These are phyloP conservation scores for Mamestra brassicae DNA, from an alignment of 2,888 invertebrate species.

Conservation along the genomic window DNA sequence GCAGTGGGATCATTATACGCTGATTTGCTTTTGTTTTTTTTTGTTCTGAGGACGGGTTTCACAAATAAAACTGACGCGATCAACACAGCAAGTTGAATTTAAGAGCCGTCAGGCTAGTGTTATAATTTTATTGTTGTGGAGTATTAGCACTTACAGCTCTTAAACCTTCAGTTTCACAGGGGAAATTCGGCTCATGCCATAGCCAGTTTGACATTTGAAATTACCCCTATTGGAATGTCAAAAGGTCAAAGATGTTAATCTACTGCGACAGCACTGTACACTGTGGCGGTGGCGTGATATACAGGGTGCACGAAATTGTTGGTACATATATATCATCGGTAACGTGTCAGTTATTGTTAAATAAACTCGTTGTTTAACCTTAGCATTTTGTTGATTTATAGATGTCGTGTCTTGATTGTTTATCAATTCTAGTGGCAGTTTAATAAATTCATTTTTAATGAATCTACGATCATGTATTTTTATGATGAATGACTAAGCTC, in stretches of 20 bases:
- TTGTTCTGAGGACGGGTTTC: too few species aligned
- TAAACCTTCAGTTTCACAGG: too few species aligned
- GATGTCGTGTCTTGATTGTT: conserved; percentile 41
- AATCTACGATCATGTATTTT: neutral
- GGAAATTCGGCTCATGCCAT: too few species aligned
- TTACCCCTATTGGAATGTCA: neutral
- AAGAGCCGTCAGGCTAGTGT: too few species aligned
- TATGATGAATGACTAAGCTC: neutral
- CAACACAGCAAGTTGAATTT: too few species aligned
- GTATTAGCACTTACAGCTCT: too few species aligned
- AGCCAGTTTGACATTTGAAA: neutral
- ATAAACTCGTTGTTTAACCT: conserved; percentile 28
- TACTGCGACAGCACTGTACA: conserved; percentile 1
- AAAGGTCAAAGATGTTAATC: conserved; percentile 8
- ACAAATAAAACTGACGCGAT: too few species aligned
- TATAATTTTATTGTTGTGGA: too few species aligned
- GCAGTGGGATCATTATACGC: too few species aligned
- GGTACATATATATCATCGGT: neutral
- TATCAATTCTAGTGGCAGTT: conserved; percentile 1
- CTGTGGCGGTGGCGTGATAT: conserved; percentile 31
- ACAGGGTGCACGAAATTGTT: conserved; percentile 23
- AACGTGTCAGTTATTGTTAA: conserved; percentile 22
- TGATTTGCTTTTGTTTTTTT: too few species aligned
- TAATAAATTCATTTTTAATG: conserved; percentile 23
- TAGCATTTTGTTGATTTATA: conserved; percentile 27